phyloP scores from a whole-genome alignment of 2,797 vertebrate species.

The Spinus olivaceus region DNA sequence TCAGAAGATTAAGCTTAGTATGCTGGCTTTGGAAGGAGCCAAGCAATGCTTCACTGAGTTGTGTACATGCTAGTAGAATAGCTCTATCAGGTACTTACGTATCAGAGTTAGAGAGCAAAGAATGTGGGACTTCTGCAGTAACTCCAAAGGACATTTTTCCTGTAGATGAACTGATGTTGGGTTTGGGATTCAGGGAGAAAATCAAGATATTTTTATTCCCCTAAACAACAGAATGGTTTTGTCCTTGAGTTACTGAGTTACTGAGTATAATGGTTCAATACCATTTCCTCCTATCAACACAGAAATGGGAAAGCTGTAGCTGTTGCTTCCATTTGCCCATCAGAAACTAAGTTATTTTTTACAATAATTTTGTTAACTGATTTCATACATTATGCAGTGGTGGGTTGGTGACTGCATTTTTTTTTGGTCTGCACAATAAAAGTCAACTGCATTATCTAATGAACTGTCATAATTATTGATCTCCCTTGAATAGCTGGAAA shows the following conservation, averaged over 20 bases:
- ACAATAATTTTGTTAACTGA: conserved; percentile 41
- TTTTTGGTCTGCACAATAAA: conserved; percentile 46
- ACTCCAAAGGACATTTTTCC: not conserved
- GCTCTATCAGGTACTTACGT: not conserved
- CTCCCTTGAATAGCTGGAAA: not conserved
- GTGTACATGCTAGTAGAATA: not conserved
- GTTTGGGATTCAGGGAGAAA: not conserved
- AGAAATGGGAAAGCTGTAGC: conserved; percentile 6
- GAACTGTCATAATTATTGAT: conserved; percentile 23
- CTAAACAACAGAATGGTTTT: not conserved
- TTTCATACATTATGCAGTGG: conserved; percentile 44
- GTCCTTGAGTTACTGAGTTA: conserved; percentile 7
- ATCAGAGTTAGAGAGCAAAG: not conserved
- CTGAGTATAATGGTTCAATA: not conserved
- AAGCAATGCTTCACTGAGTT: not conserved
- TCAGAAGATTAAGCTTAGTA: conserved; percentile 58
- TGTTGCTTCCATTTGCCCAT: conserved; percentile 47
- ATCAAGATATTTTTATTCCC: not conserved
- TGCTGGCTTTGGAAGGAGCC: not conserved
- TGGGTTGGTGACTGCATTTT: conserved; percentile 29
- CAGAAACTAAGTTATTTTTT: conserved; percentile 69
- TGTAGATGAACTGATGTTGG: not conserved
- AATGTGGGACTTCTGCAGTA: not conserved
- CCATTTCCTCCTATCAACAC: not conserved
- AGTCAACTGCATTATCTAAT: conserved; percentile 23